These are phyloP conservation scores for Shinisaurus crocodilurus DNA, from an alignment of 2,113 vertebrate species.

Conservation along the genomic window DNA sequence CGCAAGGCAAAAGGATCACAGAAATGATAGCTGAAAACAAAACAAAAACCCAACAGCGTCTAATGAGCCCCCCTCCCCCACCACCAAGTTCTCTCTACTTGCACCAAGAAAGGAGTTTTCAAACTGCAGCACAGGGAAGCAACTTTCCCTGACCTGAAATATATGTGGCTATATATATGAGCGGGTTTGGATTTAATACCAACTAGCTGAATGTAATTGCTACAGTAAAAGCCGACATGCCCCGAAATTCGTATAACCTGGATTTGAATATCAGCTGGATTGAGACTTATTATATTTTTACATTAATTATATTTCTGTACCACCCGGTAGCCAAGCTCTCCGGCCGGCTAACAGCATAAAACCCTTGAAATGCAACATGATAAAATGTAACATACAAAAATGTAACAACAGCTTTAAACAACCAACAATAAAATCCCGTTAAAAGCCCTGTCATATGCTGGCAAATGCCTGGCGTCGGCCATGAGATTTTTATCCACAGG, in stretches of 20 bases:
- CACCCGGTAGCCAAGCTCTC: too few relatives aligned
- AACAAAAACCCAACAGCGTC: not conserved
- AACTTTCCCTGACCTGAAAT: constrained; percentile 14
- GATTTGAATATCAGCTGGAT: not conserved
- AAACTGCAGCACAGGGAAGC: not conserved
- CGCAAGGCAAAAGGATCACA: not conserved
- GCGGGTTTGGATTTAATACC: not conserved
- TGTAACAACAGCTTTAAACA: too few relatives aligned
- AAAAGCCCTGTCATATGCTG: too few relatives aligned
- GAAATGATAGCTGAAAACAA: constrained; percentile 14
- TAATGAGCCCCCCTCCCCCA: not conserved
- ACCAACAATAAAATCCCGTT: too few relatives aligned
- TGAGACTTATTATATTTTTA: too few relatives aligned
- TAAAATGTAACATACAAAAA: too few relatives aligned
- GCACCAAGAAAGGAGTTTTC: not conserved
- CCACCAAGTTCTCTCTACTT: not conserved
- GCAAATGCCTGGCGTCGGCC: too few relatives aligned
- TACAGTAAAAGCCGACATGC: not conserved
- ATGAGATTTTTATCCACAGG: too few relatives aligned
- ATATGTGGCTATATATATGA: not conserved
- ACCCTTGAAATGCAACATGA: too few relatives aligned
- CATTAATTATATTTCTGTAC: too few relatives aligned
- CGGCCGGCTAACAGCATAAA: too few relatives aligned
- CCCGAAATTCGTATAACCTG: not conserved
- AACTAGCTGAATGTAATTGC: not conserved